A percentile compares a stretch with the other conserved stretches of the same genome.
These are phyloP conservation scores for Caenorhabditis sinica DNA, from an alignment of 2,888 invertebrate species.

Conservation along the genomic window DNA sequence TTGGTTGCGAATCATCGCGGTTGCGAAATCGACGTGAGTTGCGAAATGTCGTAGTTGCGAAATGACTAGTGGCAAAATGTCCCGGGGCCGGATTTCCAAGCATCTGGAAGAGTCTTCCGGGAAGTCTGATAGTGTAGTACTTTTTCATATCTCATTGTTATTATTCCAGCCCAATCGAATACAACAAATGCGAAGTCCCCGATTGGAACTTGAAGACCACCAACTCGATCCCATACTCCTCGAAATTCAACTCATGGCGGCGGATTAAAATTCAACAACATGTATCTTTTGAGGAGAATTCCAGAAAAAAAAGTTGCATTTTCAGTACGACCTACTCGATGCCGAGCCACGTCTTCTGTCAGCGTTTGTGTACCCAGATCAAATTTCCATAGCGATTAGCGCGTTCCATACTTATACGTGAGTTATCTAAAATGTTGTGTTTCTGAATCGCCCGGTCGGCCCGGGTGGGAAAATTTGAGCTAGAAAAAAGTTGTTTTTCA, in stretches of 20 bases:
- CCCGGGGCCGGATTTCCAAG: no score
- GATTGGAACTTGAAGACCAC: conserved; percentile 23
- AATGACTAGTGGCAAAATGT: no score
- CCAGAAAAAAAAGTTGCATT: neutral
- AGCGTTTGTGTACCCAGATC: conserved; percentile 41
- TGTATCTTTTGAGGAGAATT: neutral
- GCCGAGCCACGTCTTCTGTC: conserved; percentile 31
- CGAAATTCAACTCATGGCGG: conserved; percentile 7
- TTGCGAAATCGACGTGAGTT: no score
- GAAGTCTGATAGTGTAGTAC: no score
- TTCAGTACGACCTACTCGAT: conserved; percentile 16
- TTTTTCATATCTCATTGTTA: no score
- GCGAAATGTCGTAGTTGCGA: no score
- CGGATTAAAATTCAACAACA: conserved; percentile 1
- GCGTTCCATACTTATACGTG: conserved; percentile 33
- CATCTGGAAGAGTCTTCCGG: no score
- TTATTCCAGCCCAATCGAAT: conserved; percentile 16
- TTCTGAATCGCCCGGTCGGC: no score
- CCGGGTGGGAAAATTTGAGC: no score
- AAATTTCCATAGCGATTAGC: conserved; percentile 33
- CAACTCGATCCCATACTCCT: neutral
- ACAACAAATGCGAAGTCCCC: conserved; percentile 3
- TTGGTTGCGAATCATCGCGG: no score
- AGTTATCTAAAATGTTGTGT: neutral
- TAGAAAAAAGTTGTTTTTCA: no score